These are phyloP conservation scores for Eremobia ochroleuca DNA, from an alignment of 2,888 invertebrate genomes.

Conservation along the genomic window DNA sequence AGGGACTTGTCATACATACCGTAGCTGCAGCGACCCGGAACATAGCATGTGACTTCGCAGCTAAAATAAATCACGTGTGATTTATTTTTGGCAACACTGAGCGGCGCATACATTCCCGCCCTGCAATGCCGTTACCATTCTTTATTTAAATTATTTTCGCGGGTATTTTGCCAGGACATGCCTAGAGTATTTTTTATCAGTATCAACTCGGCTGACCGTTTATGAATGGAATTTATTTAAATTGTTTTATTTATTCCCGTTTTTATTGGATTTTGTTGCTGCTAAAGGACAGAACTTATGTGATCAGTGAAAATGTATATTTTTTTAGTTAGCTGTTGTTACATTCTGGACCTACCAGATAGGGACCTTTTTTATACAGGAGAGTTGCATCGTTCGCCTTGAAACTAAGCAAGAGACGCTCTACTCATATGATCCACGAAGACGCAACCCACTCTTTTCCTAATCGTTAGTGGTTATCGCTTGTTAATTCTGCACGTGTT, in stretches of 20 bases:
- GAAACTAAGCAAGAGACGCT: neutral
- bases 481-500: too few species aligned
- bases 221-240: conserved; percentile 65
- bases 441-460: too few species aligned
- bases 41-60: conserved; percentile 79
- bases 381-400: neutral
- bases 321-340: neutral
- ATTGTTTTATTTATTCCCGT: conserved; percentile 60
- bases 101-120: conserved; percentile 74
- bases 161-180: conserved; percentile 69
- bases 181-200: conserved; percentile 60
- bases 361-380: neutral
- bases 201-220: conserved; percentile 59
- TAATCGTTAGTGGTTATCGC: too few species aligned
- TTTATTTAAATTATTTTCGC: conserved; percentile 82
- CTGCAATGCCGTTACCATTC: conserved; percentile 78
- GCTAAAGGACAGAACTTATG: conserved; percentile 1
- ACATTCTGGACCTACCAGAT: neutral
- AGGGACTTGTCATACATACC: conserved; percentile 74
- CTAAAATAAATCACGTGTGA: conserved; percentile 88
- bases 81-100: conserved; percentile 89
- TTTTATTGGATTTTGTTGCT: conserved; percentile 42
- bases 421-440: neutral
- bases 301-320: neutral
- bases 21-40: conserved; percentile 76